phyloP scores from a whole-genome alignment of 2,113 vertebrate genomes.

The Struthidea cinerea region DNA sequence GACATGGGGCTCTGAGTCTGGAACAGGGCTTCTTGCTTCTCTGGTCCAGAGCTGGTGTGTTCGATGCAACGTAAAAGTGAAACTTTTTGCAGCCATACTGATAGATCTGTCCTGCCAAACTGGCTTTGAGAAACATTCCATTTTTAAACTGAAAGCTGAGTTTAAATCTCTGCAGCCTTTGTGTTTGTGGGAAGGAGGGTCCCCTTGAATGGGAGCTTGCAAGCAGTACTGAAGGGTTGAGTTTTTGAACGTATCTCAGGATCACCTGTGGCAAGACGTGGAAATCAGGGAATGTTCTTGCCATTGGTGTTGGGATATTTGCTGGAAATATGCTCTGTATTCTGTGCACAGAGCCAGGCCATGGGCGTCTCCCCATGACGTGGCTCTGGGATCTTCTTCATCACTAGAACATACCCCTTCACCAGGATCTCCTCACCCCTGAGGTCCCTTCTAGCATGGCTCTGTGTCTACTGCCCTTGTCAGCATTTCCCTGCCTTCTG shows the following conservation, averaged over 20 bases:
- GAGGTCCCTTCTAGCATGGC: not conserved
- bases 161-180: not conserved
- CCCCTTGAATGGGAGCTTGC: not conserved
- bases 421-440: not conserved
- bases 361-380: not conserved
- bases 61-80: not conserved
- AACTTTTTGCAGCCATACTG: not conserved
- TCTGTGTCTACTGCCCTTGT: not conserved
- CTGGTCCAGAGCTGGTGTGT: not conserved
- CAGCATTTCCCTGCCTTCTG: not conserved
- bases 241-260: not conserved
- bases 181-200: not conserved
- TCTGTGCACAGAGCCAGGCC: not conserved
- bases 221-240: not conserved
- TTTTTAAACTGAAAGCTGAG: not conserved
- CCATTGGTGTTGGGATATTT: not conserved
- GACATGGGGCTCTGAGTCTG: not conserved
- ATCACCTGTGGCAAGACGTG: not conserved
- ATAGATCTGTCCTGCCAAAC: not conserved
- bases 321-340: not conserved
- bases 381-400: not conserved
- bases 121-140: not conserved
- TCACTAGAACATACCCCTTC: not conserved
- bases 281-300: not conserved
- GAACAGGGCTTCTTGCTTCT: rapidly evolving